Base-by-base conservation (phyloP, 2,888 invertebrate genomes). In the Agrypnus murinus region DNA sequence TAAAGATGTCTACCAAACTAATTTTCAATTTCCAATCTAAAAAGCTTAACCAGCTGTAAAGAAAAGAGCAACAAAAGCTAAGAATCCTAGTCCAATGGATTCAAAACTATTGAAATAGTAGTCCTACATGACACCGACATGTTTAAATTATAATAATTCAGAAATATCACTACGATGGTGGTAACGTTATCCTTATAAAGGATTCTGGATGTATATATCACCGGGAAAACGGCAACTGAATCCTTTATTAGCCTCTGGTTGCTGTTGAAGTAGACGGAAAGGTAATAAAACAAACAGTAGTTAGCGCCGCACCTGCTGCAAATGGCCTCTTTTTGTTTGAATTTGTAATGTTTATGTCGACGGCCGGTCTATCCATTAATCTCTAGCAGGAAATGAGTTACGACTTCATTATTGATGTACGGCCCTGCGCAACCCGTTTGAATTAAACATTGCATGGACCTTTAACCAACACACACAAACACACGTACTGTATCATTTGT, bases 331-430 rank as follows among this genome's bases (percentile, higher is more conserved):
- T 81, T 81, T 80, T 81, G 80, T 81, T 79, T 77, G 80, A 77
- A 78, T 79, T 79, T 78, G 79, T 80, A 81, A 81, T 81, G 77
- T 78, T 80, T 70, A 78, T 77, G 82, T 80, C 80, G 81, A 81
- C 81, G 81, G 81, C 77, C 80, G 78, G 77, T 76, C 75, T 73
- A 77, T 78, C 81, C 80, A 81, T 82, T 82, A 82, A 82, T 81
- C 81, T 80, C 77, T 65, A 69, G 71, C 74, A 77, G 79, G 79
- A 81, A 80, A 81, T 80, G 80, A 81, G 78, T 77, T 78, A 76
- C 77, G 77, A 79, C 77, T 79, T 79, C 79, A 80, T 81, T 79
- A 80, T 75, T 77, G 78, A 74, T 75, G 75, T 77, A 74, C 69
- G 58, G 34, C 74, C 65, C 53, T 34, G 43, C 55, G 14, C 36